Evolutionary conservation across 2,797 vertebrate species (phyloP).

Genomic region (Morelia viridis): DNA sequence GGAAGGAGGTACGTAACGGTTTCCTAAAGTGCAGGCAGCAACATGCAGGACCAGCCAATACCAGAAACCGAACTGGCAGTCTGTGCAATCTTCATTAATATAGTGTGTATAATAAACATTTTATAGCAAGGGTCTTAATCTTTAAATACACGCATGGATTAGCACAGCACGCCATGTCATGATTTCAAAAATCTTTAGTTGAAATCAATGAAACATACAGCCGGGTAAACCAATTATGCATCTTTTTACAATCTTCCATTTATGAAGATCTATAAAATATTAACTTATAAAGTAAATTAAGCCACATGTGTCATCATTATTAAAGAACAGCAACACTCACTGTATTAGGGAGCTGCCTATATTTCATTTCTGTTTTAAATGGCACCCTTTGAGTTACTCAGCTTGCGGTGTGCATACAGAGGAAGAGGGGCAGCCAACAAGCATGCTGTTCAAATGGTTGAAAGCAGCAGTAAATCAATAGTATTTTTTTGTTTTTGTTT

Average conservation of each 20-base stretch:
- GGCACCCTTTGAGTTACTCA: slow-evolving; percentile 17
- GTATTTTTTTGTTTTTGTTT: background rate
- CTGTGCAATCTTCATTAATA: slow-evolving; percentile 69
- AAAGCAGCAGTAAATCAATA: background rate
- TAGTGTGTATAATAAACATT: slow-evolving; percentile 65
- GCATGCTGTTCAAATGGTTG: slow-evolving; percentile 4
- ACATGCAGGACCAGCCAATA: slow-evolving; percentile 30
- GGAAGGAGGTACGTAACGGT: slow-evolving; percentile 55
- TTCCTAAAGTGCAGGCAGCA: slow-evolving; percentile 37
- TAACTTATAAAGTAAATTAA: slow-evolving; percentile 56
- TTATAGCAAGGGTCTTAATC: slow-evolving; percentile 59
- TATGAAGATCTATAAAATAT: slow-evolving; percentile 54
- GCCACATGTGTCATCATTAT: slow-evolving; percentile 48
- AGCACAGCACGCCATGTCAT: slow-evolving; percentile 61
- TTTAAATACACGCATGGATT: slow-evolving; percentile 60
- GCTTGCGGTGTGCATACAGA: background rate
- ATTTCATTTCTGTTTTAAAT: slow-evolving; percentile 32
- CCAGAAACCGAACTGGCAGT: slow-evolving; percentile 64
- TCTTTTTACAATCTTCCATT: slow-evolving; percentile 45
- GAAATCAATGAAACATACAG: slow-evolving; percentile 48
- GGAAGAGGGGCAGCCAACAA: background rate
- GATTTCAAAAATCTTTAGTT: slow-evolving; percentile 55
- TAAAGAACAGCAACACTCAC: slow-evolving; percentile 54
- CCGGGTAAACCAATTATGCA: slow-evolving; percentile 59
- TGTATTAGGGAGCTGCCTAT: slow-evolving; percentile 11